Conservation (phyloP, 2,797 vertebrate genomes). For the Limnodromus scolopaceus region DNA sequence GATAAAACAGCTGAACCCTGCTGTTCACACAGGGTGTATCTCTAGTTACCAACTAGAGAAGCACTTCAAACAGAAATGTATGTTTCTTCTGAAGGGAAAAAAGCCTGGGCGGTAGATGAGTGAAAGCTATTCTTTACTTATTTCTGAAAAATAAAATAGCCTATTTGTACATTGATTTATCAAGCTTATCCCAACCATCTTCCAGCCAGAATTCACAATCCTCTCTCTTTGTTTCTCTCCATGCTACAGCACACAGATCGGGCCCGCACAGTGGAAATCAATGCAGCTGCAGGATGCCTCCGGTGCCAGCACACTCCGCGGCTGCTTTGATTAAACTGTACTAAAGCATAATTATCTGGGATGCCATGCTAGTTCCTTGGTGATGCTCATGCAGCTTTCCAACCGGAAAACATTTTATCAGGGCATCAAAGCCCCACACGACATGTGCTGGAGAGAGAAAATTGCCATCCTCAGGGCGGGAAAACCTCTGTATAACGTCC, state of each 20-base stretch:
- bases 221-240: background rate
- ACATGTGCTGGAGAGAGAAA: background rate
- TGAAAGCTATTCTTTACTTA: background rate
- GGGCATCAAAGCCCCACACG: background rate
- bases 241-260: background rate
- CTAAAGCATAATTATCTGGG: slow-evolving; percentile 63
- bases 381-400: background rate
- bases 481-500: background rate
- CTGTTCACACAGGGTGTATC: background rate
- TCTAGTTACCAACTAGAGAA: background rate
- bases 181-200: slow-evolving; percentile 6
- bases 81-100: background rate
- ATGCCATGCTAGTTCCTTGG: slow-evolving; percentile 70
- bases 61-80: background rate
- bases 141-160: background rate
- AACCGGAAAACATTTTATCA: background rate
- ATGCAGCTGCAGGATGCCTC: slow-evolving; percentile 38
- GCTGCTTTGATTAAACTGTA: slow-evolving; percentile 69
- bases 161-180: slow-evolving; percentile 40
- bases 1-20: background rate
- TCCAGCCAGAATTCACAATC: background rate
- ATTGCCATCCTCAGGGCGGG: background rate
- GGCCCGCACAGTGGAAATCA: slow-evolving; percentile 35
- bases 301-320: slow-evolving; percentile 33
- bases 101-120: background rate